These are phyloP conservation scores for Chaetophractus vellerosus DNA, from an alignment of 2,797 vertebrate species.

Conservation along the genomic window DNA sequence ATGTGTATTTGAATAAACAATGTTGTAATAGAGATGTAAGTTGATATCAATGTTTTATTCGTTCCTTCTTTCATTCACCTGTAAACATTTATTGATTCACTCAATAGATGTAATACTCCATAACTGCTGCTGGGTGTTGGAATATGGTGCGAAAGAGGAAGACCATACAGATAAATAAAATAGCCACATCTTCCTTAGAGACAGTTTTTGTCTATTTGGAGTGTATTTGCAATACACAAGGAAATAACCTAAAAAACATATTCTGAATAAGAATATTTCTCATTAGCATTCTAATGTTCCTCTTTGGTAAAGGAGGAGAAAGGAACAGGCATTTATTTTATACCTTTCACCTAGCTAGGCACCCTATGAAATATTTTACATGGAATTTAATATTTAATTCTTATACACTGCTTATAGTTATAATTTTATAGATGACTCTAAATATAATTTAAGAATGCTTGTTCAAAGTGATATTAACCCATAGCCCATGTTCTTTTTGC, in stretches of 20 bases:
- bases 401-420: neutral
- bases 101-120: neutral
- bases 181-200: neutral
- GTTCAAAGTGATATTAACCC: neutral
- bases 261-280: conserved; percentile 46
- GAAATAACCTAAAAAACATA: neutral
- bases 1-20: neutral
- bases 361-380: conserved; percentile 18
- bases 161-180: neutral
- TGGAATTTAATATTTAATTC: conserved; percentile 11
- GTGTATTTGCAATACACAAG: conserved; percentile 1
- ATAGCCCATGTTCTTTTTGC: neutral
- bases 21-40: neutral
- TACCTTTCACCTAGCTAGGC: neutral
- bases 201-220: neutral
- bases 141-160: neutral
- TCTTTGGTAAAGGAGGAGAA: neutral
- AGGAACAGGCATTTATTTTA: neutral
- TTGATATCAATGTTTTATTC: neutral
- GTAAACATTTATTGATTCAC: neutral
- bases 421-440: conserved; percentile 47
- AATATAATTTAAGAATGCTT: conserved; percentile 37
- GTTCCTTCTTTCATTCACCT: neutral
- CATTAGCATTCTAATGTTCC: conserved; percentile 52
- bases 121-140: neutral